Percentiles rank a stretch among this genome's conserved stretches.
phyloP scores from a whole-genome alignment of 2,113 vertebrate species.

The Fregata magnificens region DNA sequence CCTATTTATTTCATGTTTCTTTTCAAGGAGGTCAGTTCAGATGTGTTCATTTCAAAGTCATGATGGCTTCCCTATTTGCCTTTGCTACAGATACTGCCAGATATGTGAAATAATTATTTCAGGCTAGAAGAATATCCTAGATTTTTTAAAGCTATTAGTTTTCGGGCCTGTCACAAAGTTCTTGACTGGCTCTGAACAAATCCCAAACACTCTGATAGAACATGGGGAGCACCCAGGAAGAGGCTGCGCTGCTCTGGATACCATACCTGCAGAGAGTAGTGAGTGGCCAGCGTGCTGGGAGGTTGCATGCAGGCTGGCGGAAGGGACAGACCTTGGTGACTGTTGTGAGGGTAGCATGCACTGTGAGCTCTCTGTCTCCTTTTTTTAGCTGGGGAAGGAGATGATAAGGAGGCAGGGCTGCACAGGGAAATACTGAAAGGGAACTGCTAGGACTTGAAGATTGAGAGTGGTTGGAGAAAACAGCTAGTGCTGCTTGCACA shows the following conservation, averaged over 20 bases:
- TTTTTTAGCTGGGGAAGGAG: background rate
- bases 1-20: background rate
- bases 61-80: background rate
- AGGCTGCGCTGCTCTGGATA: background rate
- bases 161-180: background rate
- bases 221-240: background rate
- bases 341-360: background rate
- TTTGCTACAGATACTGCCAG: background rate
- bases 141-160: background rate
- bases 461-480: background rate
- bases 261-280: background rate
- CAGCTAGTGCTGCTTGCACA: background rate
- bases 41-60: background rate
- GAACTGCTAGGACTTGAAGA: background rate
- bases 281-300: background rate
- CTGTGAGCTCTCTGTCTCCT: background rate
- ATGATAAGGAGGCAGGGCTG: background rate
- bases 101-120: background rate
- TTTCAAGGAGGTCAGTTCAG: background rate
- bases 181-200: background rate
- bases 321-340: background rate
- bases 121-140: background rate
- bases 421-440: background rate
- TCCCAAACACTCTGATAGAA: background rate
- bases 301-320: rapidly evolving